phyloP scores from a whole-genome alignment of 2,797 vertebrate genomes.

The Carcharodon carcharias region DNA sequence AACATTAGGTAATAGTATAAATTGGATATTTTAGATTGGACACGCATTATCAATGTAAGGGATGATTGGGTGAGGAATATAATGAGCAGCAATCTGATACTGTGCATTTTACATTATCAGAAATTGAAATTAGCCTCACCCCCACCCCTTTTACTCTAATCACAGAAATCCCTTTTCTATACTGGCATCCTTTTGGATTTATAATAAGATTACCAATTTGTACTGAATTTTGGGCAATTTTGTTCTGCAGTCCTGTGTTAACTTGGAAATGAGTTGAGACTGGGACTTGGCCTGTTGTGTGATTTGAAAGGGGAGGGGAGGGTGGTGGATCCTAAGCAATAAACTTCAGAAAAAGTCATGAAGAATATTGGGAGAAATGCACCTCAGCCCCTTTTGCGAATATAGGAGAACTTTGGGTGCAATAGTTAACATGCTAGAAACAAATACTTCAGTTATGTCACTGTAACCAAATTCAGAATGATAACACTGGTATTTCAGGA shows the following conservation, averaged over 20 bases:
- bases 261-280: neutral
- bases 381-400: neutral
- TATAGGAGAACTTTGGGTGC: neutral
- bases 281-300: neutral
- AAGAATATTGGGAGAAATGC: neutral
- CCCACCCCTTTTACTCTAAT: neutral
- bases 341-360: neutral
- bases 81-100: neutral
- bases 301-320: neutral
- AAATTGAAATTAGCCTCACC: no score
- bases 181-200: neutral
- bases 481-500: slow-evolving; percentile 16
- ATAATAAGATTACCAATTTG: neutral
- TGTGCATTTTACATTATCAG: neutral
- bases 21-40: neutral
- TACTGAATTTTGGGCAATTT: neutral
- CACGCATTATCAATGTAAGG: neutral
- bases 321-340: neutral
- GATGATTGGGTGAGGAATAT: neutral
- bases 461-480: slow-evolving; percentile 25
- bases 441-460: neutral
- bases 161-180: neutral
- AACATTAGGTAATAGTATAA: neutral
- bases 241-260: neutral
- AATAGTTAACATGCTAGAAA: neutral